Evolutionary conservation across 2,797 vertebrate genomes (phyloP).

Genomic region (Naso thynnoides): DNA sequence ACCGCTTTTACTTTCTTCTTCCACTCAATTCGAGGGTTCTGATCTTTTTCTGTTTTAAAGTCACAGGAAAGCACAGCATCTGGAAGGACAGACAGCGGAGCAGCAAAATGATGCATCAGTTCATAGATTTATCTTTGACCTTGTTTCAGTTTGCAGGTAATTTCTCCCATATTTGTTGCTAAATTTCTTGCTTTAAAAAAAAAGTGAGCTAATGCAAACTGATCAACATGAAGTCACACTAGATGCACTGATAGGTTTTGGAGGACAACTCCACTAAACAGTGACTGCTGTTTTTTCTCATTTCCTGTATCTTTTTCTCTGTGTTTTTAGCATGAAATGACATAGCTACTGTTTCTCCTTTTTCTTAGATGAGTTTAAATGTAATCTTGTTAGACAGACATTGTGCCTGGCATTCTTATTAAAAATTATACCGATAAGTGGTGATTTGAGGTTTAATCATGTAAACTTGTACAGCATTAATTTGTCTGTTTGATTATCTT

Average conservation of each 20-base stretch:
- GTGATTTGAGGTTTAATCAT: not conserved
- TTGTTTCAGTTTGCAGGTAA: not conserved
- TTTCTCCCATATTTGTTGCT: not conserved
- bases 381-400: not conserved
- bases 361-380: not conserved
- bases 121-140: not conserved
- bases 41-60: conserved; percentile 87
- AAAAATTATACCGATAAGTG: not conserved
- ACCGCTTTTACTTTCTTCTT: conserved; percentile 90
- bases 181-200: not conserved
- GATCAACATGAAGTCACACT: not conserved
- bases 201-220: not conserved
- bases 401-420: not conserved
- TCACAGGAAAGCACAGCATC: conserved; percentile 91
- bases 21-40: conserved; percentile 92
- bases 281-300: not conserved
- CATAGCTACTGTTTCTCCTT: not conserved
- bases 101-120: not conserved
- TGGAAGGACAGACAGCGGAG: conserved; percentile 55
- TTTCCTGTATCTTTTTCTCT: too few relatives aligned
- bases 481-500: not conserved
- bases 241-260: not conserved
- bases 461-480: not conserved
- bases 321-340: not conserved
- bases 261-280: too few relatives aligned